Base-by-base conservation (phyloP, 2,113 vertebrate genomes). In the Chaenocephalus aceratus region DNA sequence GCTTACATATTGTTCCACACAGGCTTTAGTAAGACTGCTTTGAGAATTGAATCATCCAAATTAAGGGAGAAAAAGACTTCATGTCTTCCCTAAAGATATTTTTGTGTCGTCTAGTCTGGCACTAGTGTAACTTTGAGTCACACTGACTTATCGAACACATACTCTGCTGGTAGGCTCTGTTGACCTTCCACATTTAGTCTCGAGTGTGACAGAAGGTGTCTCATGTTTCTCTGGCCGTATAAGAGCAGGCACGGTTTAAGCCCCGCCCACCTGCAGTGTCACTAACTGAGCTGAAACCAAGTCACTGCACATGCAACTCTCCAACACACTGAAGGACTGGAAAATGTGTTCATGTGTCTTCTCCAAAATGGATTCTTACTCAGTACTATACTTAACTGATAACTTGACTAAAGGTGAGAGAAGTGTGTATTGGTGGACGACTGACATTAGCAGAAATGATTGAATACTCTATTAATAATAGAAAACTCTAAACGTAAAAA, bases 141-240 rank as follows among this genome's bases (percentile, higher is more conserved):
- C 44, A 51, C 60, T n/a, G 30, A 59, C 65, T 5, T 10, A 16
- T 48, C 1, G 18, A 63, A 76, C 18, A 59, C 52, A 60, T 70
- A 63, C 63, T 7, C 10, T 15, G 7, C 64, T 30, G 75, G 36
- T 41, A 6, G 36, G 6, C 46, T 21, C 63, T 49, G 18, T 81
- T 59, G 76, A 75, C 77, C 67, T 83, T 90, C 81, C 77, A 80
- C 77, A 88, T 81, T 88, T 91, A 92, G 86, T 73, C 66, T 9
- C 2, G 65, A 10, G 48, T 49, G 65, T 41, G 51, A 53, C 66
- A 56, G 66, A 67, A 9, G 44, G 57, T 11, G 69, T 71, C 75
- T 93, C 85, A 0, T 46, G 88, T 94, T 91, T 86, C 92, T 69
- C 53, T 72, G 79, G 78, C 86, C 79, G 51, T 86, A 83, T 78